Base-by-base conservation (phyloP, 1,140 invertebrate genomes). In the Calycopis cecrops region DNA sequence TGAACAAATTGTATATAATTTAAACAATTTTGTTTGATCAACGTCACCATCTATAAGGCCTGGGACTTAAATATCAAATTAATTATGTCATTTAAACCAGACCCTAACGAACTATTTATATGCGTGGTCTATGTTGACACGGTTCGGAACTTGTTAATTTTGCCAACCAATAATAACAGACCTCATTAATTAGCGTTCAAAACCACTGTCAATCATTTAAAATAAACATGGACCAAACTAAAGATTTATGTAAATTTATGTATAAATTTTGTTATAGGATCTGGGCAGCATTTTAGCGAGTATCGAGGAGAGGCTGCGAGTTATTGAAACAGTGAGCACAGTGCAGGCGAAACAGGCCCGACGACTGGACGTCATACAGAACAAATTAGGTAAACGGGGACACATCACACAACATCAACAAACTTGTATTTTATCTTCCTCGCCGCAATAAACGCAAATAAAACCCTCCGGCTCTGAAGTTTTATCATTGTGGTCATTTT, bases 241-340 rank as follows among this genome's bases (percentile, higher is more conserved):
- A 44, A 9, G 16, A 17, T 16, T 44, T 44, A 6, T 28, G 21
- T 28, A 28, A 28, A 28, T 28, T 6, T n/a, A 44, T 50, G 9
- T 28, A 55, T 40, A 28, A 9, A 17, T 21, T 51, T n/a, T 10
- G 44, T 83, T 75, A 7, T 75, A 90, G 89, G 85, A 85, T 55
- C 62, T 88, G 33, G 73, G 68, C n/a, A 75, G 61, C 28, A 75
- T 89, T 37, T 64, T 91, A 57, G 61, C 72, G n/a, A 88, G 76
- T 14, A 90, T 91, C 14, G 91, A 92, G 67, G 90, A 91, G 55
- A 70, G 88, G 47, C 72, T 91, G n/a, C 69, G 83, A 21, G 78
- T 84, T 48, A 61, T 91, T 62, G 91, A 91, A 56, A 83, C 84
- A 16, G 76, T 90, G 48, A 88, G 85, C 38, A 73, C 82, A 12